Conservation (phyloP, 37 sponge, comb jelly and placozoan genomes). For the Theonella swinhoei region DNA sequence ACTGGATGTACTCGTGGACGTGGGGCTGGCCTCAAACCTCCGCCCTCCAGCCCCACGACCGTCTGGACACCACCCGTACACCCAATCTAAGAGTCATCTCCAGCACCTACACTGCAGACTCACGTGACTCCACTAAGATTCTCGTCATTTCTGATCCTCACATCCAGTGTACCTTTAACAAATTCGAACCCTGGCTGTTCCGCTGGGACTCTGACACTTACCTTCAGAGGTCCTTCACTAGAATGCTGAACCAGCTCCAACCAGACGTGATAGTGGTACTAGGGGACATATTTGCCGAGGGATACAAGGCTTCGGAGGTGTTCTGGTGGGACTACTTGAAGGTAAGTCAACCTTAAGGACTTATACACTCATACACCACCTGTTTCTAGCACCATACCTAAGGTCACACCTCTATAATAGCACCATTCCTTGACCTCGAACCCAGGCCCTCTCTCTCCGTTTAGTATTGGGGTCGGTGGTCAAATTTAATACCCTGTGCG, state of each 20-base stretch:
- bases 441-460: too few relatives aligned
- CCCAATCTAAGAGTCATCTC: background rate
- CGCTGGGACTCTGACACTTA: constrained; percentile 63
- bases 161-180: constrained; percentile 27
- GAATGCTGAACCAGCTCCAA: background rate
- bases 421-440: too few relatives aligned
- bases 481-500: too few relatives aligned
- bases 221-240: constrained; percentile 19
- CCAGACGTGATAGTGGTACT: constrained; percentile 44
- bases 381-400: too few relatives aligned
- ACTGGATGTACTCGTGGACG: background rate
- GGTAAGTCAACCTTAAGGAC: too few relatives aligned
- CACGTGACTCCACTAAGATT: background rate
- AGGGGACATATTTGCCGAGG: constrained; percentile 55
- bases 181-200: constrained; percentile 31
- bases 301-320: constrained; percentile 22
- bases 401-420: too few relatives aligned
- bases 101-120: background rate
- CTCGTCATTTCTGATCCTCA: constrained; percentile 26
- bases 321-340: constrained; percentile 43
- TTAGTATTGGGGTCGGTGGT: too few relatives aligned
- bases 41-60: background rate
- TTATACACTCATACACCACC: too few relatives aligned
- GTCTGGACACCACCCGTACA: background rate
- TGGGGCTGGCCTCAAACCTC: background rate